Evolutionary conservation across 1,140 invertebrate species (phyloP).

Genomic region (Trypoxylus dichotomus): DNA sequence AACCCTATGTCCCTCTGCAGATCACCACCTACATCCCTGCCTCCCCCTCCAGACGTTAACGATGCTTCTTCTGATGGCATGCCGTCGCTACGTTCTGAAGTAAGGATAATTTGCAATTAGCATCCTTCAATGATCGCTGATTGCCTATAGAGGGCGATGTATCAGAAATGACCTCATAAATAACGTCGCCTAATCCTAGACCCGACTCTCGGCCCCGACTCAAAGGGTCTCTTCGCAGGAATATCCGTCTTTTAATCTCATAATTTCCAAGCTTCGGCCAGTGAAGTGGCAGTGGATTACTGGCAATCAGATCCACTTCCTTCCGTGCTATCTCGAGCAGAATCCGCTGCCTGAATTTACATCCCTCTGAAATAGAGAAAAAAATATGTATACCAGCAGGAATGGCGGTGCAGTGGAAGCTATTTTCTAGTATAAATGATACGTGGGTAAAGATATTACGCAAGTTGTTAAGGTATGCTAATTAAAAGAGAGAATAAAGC

Average conservation of each 20-base stretch:
- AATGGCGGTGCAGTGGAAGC: background rate
- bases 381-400: background rate
- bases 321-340: conserved; percentile 4
- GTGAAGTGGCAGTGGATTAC: conserved; percentile 35
- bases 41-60: background rate
- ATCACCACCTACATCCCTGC: background rate
- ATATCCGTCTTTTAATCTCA: conserved; percentile 37
- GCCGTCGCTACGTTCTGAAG: background rate
- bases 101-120: conserved; percentile 43
- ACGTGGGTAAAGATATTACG: too few species aligned
- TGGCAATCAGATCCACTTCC: conserved; percentile 37
- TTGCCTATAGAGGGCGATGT: conserved; percentile 44
- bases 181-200: conserved; percentile 42
- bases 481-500: too few species aligned
- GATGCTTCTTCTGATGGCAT: conserved; percentile 11
- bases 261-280: conserved; percentile 36
- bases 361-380: background rate
- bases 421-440: too few species aligned
- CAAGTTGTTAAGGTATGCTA: too few species aligned
- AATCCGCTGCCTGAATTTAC: background rate
- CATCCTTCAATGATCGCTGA: conserved; percentile 45
- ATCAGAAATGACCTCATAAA: conserved; percentile 46
- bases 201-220: background rate
- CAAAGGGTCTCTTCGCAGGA: conserved; percentile 39
- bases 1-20: background rate